Base-by-base conservation (phyloP, 2,888 invertebrate species). In the Tholera decimalis region DNA sequence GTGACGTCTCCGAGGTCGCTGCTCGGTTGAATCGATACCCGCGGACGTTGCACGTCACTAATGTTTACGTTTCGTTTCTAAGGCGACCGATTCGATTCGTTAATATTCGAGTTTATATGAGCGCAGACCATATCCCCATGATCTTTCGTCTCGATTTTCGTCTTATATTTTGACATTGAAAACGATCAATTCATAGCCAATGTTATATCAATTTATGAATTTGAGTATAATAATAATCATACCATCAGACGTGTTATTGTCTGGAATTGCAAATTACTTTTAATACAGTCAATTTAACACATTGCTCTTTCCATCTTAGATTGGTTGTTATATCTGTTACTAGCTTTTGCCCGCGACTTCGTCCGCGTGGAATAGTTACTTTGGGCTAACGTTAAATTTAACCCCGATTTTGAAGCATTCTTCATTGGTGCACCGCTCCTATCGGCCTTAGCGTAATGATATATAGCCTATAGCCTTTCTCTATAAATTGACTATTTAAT, bases 41-140 rank as follows among this genome's bases (percentile, higher is more conserved):
- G 68, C 55, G 74, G 72, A 72, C 73, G 54, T 37, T 51, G 60
- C 70, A 88, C 91, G 91, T 91, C 91, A 91, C 86, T 85, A 80
- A 58, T 94, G 93, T 94, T 94, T 93, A 91, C 89, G 86, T 83
- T 85, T 82, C 79, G 89, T 94, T 86, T 85, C 94, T 88, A 92
- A 83, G 93, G 93, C 89, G 88, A 94, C 94, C 87, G 88, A 78
- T 89, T 91, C 88, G 86, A 90, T 92, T 89, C 73, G 80, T 84
- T 86, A 83, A 80, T 83, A 82, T 77, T 74, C 69, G 70, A 73
- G 58, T 62, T 73, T 66, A 50, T 73, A 51, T 73, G 74, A 66
- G 61, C 30, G 50, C 65, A 49, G 61, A 57, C 58, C 24, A 11
- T 15, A 18, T 20, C 11, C 49, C 20, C 51, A 33, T 46, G 44